A percentile compares a stretch with the other conserved stretches of the same genome.
phyloP scores from a whole-genome alignment of 2,888 invertebrate genomes.

The Synanthedon formicaeformis region DNA sequence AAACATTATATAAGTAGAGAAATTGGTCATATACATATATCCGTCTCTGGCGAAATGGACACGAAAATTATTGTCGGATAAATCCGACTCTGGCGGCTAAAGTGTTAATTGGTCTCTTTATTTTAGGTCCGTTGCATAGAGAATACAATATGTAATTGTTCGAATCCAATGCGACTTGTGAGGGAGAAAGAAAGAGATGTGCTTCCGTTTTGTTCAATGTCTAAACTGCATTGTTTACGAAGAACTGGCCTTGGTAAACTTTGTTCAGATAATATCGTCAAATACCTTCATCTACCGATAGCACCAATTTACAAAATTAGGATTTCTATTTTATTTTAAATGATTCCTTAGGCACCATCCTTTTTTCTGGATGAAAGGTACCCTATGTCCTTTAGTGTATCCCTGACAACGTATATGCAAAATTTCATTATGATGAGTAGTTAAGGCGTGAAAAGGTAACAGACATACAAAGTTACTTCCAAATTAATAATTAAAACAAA shows the following conservation, averaged over 20 bases:
- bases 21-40: too few species aligned
- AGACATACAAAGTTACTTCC: neutral
- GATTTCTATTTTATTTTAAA: neutral
- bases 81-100: too few species aligned
- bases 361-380: too few species aligned
- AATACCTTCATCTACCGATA: too few species aligned
- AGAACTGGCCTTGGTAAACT: conserved; percentile 1
- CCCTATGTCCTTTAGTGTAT: too few species aligned
- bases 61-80: too few species aligned
- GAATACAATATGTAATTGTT: conserved; percentile 37
- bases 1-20: too few species aligned
- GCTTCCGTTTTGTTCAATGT: conserved; percentile 24
- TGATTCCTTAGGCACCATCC: too few species aligned
- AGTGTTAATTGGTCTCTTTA: neutral
- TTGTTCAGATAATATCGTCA: neutral
- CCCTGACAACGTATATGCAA: too few species aligned
- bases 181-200: conserved; percentile 1
- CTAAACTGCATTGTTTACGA: conserved; percentile 17
- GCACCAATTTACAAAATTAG: neutral
- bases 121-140: conserved; percentile 40
- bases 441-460: too few species aligned
- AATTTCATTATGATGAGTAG: too few species aligned
- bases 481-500: conserved; percentile 1
- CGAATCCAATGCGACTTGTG: conserved; percentile 23
- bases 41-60: too few species aligned